phyloP scores from a whole-genome alignment of 2,113 vertebrate species.

The Indicator maculatus region DNA sequence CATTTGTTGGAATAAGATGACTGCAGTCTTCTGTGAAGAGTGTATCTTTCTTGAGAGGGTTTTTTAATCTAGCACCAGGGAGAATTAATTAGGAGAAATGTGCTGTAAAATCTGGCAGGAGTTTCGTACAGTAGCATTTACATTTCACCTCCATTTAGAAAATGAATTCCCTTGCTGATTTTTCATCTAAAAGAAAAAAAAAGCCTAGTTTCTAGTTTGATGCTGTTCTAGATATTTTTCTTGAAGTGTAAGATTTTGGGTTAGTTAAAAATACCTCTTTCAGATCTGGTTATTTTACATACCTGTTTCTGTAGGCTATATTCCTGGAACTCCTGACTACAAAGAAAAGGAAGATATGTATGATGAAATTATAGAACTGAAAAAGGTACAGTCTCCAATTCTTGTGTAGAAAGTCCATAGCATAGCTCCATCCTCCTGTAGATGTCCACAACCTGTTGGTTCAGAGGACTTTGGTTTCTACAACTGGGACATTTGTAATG shows the following conservation, averaged over 20 bases:
- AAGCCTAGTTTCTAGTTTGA: background rate
- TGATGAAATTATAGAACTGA: constrained; percentile 90
- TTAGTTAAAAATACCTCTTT: background rate
- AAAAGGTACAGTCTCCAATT: constrained; percentile 83
- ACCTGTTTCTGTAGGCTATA: constrained; percentile 50
- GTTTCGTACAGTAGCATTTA: background rate
- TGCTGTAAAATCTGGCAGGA: background rate
- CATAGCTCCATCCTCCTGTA: background rate
- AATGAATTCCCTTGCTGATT: background rate
- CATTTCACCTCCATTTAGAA: background rate
- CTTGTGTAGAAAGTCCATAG: background rate
- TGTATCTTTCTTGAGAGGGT: background rate
- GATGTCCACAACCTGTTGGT: background rate
- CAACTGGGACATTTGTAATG: background rate
- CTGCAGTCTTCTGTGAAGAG: background rate
- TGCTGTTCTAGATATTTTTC: background rate
- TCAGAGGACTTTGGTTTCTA: background rate
- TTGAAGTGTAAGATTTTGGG: background rate
- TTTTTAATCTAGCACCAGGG: background rate
- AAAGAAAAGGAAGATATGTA: constrained; percentile 95
- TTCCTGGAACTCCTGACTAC: constrained; percentile 80
- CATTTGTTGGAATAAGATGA: background rate
- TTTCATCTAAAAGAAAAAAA: background rate
- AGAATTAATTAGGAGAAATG: background rate
- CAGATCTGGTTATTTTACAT: background rate